Evolutionary conservation across 2,113 vertebrate species (phyloP), one percentile per base, ranked within the genome.

Genomic region (Irena cyanogastra): DNA sequence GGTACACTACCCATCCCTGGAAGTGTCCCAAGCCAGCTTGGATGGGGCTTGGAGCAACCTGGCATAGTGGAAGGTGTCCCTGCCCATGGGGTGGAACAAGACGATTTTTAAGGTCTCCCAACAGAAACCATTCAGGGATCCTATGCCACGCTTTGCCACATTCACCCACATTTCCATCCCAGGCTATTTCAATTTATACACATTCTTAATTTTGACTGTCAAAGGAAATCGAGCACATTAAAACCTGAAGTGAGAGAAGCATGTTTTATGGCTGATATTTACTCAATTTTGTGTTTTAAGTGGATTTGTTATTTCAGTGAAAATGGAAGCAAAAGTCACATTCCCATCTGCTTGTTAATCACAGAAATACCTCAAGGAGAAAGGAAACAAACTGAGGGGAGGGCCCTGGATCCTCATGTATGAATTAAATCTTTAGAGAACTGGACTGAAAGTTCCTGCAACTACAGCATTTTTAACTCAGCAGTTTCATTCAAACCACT

Each of bases 101-200:
- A 35, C 42, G 49, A 28, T 31, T 23, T 83, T 77, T 42, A 49
- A 69, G 26, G 54, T 83, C 26, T 83, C 22, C n/a, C 63, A 54
- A 3, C 24, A 45, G 54, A 41, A 54, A 42, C 8, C 17, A 20
- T 14, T 44, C 49, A 31, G 50, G 22, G 15, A 63, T 70, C n/a
- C 16, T 10, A 1, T 42, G 41, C 27, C 19, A 7, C 7, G 6
- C 16, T 3, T n/a, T 71, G 26, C 10, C 39, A n/a, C 1, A 2
- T 30, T 17, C 49, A 47, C 7, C 13, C 5, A 35, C 7, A 12
- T 33, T 66, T 50, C 53, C 33, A 31, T n/a, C 35, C 33, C 57
- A 47, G 13, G 7, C 54, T 86, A 75, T 80, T 90, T 39, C 26
- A 31, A 2, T 76, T 59, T 27, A 30, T 53, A 27, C 30, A 10